Evolutionary conservation across 1,140 invertebrate genomes (phyloP).

Genomic region (Tetramorium simillimum): DNA sequence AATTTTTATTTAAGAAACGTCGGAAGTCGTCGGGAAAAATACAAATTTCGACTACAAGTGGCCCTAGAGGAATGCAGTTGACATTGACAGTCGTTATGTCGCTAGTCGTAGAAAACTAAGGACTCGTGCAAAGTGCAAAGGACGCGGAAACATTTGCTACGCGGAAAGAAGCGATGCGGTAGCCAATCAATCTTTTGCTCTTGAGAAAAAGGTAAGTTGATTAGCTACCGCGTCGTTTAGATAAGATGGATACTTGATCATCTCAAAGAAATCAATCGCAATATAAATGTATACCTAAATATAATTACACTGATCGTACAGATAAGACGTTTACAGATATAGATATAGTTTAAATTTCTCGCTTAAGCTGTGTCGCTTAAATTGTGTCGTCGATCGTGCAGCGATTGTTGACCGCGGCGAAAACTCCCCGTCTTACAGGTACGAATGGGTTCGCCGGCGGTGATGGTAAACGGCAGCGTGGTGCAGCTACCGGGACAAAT

Average conservation of each 20-base stretch:
- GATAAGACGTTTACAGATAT: too few relatives aligned
- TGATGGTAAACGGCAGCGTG: conserved; percentile 81
- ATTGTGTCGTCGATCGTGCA: neutral
- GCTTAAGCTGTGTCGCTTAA: too few relatives aligned
- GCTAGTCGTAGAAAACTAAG: neutral
- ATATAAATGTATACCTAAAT: too few relatives aligned
- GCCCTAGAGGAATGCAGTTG: neutral
- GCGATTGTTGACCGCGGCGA: neutral
- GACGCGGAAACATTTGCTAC: neutral
- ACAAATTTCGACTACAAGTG: neutral
- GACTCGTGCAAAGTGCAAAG: neutral
- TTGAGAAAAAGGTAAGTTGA: neutral
- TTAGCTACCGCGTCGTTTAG: too few relatives aligned
- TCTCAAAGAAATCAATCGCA: too few relatives aligned
- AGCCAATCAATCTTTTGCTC: neutral
- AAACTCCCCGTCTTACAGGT: conserved; percentile 69
- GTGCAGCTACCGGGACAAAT: conserved; percentile 78
- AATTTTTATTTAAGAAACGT: neutral
- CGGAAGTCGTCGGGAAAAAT: neutral
- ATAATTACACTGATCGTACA: too few relatives aligned
- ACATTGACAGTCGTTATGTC: neutral
- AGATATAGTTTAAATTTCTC: neutral
- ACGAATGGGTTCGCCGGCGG: conserved; percentile 79
- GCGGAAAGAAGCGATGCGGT: neutral
- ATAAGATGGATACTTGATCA: too few relatives aligned